Conservation (phyloP, 2,888 invertebrate species). For the Sesia apiformis region DNA sequence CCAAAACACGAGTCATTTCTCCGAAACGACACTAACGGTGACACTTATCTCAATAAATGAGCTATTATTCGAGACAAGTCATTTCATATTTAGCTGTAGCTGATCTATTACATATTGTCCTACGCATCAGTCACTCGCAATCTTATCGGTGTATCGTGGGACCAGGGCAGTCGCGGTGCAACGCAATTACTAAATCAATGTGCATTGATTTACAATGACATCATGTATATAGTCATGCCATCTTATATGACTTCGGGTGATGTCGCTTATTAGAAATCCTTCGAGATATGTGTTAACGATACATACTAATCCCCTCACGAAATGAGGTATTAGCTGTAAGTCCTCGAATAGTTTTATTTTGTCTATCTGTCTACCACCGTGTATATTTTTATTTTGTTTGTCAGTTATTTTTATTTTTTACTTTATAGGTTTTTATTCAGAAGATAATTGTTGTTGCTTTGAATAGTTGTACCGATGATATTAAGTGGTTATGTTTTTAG, state of each 20-base stretch:
- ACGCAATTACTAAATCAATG: constrained; percentile 8
- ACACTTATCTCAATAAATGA: constrained; percentile 66
- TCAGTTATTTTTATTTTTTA: too few species aligned
- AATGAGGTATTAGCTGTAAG: too few species aligned
- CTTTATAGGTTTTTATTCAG: too few species aligned
- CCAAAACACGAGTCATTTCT: constrained; percentile 26
- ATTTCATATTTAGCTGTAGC: constrained; percentile 42
- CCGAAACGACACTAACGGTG: constrained; percentile 36
- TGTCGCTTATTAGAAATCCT: not conserved
- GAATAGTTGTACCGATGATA: not conserved
- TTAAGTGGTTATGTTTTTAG: not conserved
- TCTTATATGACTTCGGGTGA: not conserved
- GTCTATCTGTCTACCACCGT: too few species aligned
- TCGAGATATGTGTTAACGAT: too few species aligned
- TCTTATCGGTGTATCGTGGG: constrained; percentile 68
- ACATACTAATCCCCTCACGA: too few species aligned
- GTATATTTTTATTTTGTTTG: too few species aligned
- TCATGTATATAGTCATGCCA: not conserved
- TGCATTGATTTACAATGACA: constrained; percentile 2
- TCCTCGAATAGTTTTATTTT: too few species aligned
- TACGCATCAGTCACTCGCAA: constrained; percentile 63
- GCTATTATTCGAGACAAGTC: constrained; percentile 44
- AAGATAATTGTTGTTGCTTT: not conserved
- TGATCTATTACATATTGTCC: constrained; percentile 68
- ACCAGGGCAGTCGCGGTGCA: constrained; percentile 32